Base-by-base conservation (phyloP, 2,888 invertebrate genomes). In the Phyllotreta striolata region DNA sequence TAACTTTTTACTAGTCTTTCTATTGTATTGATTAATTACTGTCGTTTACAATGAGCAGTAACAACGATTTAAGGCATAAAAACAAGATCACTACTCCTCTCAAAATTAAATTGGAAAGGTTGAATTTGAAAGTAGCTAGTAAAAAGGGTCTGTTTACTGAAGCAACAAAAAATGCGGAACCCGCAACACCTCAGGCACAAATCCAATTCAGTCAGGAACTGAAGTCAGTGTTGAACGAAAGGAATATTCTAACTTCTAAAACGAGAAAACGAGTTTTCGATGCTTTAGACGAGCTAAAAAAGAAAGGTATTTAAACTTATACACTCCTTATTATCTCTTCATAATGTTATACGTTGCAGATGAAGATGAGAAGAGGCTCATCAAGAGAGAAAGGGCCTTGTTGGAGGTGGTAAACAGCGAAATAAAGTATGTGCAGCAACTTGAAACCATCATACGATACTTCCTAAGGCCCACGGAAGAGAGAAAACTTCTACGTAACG, bases 351-450 rank as follows among this genome's bases (percentile, higher is more conserved):
- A 24, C n/a, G 10, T 49, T 49, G 12, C 14, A 58, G 58, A 24
- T 10, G 74, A 79, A 75, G 74, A 80, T 68, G 74, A 80, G 70
- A 73, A 70, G 76, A 69, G 81, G 74, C 76, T 78, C 62, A 74
- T 75, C 55, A 77, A 78, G 62, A 75, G 75, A 55, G 73, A 76
- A 52, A 87, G 87, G 79, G 87, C 89, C 0, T 82, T 90, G 14
- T 82, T 86, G 74, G 91, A 91, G 81, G 87, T 91, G 66, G 82
- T 91, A 55, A 85, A 85, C 9, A 89, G 90, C 6, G 91, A 92
- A 81, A 85, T 86, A 63, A 85, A 87, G 6, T 92, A 91, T 77
- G 80, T 91, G 12, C 82, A 85, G 13, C 90, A 91, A 71, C 78
- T 91, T 41, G 88, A 90, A 76, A 81, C 84, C 14, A 82, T 91